Base-by-base conservation (phyloP, 2,888 invertebrate species). In the Drosophila tanythrix region DNA sequence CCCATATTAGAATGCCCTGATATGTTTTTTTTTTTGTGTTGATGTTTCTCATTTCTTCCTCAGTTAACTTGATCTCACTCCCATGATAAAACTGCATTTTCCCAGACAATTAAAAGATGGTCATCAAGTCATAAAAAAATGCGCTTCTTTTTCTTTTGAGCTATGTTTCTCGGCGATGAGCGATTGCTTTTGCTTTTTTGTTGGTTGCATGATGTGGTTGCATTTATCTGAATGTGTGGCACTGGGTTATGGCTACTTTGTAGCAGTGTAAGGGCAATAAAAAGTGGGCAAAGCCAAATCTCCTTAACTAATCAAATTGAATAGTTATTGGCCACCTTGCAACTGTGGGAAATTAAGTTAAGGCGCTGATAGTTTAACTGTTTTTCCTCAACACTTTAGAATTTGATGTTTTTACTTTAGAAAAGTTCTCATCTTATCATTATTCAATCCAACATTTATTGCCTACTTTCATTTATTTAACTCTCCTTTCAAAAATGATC, bases 71-170 rank as follows among this genome's bases (percentile, higher is more conserved):
- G 83, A 84, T 87, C 74, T 61, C 55, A 21, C 62, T 46, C 31
- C 29, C 18, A 38, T 57, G 88, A 88, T 88, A 88, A 82, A 1
- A 70, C 70, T 57, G 67, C 72, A 64, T 74, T 85, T 88, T 88
- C 88, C 88, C 88, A 88, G 82, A 83, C 88, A 86, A 89, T 88
- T 88, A 83, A 82, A 76, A 53, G 65, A 70, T 83, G 83, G 66
- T 64, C 68, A 67, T 77, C 68, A 81, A 56, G 43, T 61, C 76
- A 79, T 78, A 78, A 78, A 79, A 79, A 78, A 78, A 52, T 69
- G 72, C 50, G 53, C 35, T 38, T 55, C 35, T 53, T 48, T 27
- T 38, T 46, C 38, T 11, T 33, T 48, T 33, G n/a, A 33, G 51
- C 10, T 51, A 51, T 29, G 51, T 31, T 8, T 46, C 35, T 57